These are phyloP conservation scores for Montipora capitata DNA, from an alignment of 92 coral and sea anemone genomes.

Conservation along the genomic window DNA sequence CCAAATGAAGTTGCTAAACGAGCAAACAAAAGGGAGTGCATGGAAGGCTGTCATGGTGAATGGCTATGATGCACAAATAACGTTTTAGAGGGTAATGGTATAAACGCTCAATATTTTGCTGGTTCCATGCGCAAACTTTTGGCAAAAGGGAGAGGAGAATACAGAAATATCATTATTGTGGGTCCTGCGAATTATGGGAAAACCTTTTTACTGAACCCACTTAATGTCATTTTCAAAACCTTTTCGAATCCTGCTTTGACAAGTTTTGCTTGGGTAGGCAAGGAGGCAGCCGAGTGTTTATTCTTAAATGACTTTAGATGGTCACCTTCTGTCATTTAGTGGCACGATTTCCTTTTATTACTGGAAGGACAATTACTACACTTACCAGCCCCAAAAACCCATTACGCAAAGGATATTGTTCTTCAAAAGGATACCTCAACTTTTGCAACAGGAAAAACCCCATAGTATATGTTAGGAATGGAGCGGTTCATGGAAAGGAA, in stretches of 20 bases:
- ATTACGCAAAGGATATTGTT: too few relatives aligned
- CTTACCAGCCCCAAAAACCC: neutral
- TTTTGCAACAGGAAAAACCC: too few relatives aligned
- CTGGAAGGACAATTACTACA: slow-evolving; percentile 48
- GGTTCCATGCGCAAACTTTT: slow-evolving; percentile 23
- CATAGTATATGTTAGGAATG: too few relatives aligned
- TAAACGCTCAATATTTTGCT: slow-evolving; percentile 1
- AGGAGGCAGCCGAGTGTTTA: slow-evolving; percentile 28
- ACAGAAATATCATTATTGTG: slow-evolving; percentile 28
- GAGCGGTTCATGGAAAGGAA: slow-evolving; percentile 23
- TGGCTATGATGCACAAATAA: neutral
- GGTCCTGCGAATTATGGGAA: slow-evolving; percentile 25
- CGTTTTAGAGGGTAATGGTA: slow-evolving; percentile 16
- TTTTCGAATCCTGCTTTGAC: neutral
- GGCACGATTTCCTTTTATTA: too few relatives aligned
- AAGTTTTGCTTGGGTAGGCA: slow-evolving; percentile 11
- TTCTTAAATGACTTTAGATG: too few relatives aligned
- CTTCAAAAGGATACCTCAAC: too few relatives aligned
- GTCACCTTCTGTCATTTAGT: too few relatives aligned
- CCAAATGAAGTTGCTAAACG: slow-evolving; percentile 31
- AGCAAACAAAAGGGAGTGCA: slow-evolving; percentile 37
- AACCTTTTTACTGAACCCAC: too few relatives aligned
- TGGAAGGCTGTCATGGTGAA: slow-evolving; percentile 1
- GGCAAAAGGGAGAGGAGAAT: slow-evolving; percentile 43
- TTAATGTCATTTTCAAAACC: neutral